These are phyloP conservation scores for Phlogophora meticulosa DNA, from an alignment of 2,888 invertebrate species.

Conservation along the genomic window DNA sequence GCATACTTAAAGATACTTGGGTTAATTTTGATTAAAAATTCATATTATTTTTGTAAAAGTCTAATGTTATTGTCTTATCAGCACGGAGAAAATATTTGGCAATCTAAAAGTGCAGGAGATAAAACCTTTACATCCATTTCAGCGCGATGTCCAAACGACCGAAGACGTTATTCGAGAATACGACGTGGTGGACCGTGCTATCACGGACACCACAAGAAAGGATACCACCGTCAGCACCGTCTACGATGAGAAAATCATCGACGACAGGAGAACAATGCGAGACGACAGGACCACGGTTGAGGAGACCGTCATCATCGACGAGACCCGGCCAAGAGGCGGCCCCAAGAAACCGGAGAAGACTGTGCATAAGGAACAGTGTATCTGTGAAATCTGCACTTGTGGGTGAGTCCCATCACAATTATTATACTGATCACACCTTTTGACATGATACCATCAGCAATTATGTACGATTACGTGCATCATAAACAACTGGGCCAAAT, in stretches of 20 bases:
- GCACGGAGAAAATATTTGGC: constrained; percentile 11
- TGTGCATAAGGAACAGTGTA: constrained; percentile 94
- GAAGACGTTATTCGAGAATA: constrained; percentile 87
- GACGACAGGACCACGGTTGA: constrained; percentile 85
- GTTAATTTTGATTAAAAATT: too few species aligned
- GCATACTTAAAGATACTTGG: too few species aligned
- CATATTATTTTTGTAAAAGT: neutral
- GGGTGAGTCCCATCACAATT: constrained; percentile 92
- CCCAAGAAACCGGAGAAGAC: constrained; percentile 86
- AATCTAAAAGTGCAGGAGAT: constrained; percentile 24
- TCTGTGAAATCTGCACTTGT: constrained; percentile 97
- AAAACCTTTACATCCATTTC: constrained; percentile 65
- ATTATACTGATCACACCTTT: constrained; percentile 43
- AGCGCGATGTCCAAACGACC: constrained; percentile 89
- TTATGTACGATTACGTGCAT: constrained; percentile 9
- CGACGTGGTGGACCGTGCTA: constrained; percentile 89
- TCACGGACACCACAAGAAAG: constrained; percentile 86
- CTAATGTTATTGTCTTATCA: constrained; percentile 18
- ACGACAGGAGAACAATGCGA: constrained; percentile 86
- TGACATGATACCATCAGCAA: constrained; percentile 48
- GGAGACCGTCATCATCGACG: constrained; percentile 82
- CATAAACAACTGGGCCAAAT: constrained; percentile 22
- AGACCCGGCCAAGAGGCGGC: constrained; percentile 84
- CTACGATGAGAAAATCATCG: constrained; percentile 87
- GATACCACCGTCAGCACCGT: constrained; percentile 86